A percentile compares a stretch with the other conserved stretches of the same genome.
Evolutionary conservation across 2,888 invertebrate species (phyloP).

Genomic region (Heteromurus nitidus): DNA sequence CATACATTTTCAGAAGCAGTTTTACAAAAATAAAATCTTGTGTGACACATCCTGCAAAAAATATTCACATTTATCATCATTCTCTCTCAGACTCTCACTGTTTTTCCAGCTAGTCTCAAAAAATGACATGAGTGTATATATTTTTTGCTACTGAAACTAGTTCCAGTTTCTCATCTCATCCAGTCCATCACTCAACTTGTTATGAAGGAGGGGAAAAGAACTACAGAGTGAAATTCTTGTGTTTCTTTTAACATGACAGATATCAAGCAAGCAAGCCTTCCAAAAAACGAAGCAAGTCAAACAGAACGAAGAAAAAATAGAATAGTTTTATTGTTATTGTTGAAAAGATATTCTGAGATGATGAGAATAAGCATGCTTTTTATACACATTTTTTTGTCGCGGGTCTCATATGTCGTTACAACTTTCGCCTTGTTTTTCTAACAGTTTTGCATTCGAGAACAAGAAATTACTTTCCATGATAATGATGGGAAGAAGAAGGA

Average conservation of each 20-base stretch:
- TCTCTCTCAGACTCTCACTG: neutral
- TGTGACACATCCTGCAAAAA: neutral
- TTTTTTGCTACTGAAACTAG: no score
- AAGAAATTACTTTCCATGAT: conserved; percentile 14
- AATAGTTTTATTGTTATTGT: neutral
- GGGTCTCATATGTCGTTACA: neutral
- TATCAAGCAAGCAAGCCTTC: no score
- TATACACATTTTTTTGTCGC: conserved; percentile 7
- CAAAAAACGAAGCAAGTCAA: no score
- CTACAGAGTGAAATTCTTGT: no score
- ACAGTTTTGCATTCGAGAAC: neutral
- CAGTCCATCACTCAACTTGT: neutral
- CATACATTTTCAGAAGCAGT: neutral
- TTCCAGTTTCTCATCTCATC: neutral
- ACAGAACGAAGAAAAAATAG: no score
- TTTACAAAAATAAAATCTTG: neutral
- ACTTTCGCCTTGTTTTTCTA: no score
- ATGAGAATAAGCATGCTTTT: neutral
- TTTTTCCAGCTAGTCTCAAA: neutral
- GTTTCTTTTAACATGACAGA: no score
- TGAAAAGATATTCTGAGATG: neutral
- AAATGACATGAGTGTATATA: neutral
- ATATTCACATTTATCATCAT: conserved; percentile 38
- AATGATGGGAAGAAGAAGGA: conserved; percentile 2
- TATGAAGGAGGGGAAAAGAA: neutral